Conservation (phyloP, 2,888 invertebrate genomes). For the Muscina levida region DNA sequence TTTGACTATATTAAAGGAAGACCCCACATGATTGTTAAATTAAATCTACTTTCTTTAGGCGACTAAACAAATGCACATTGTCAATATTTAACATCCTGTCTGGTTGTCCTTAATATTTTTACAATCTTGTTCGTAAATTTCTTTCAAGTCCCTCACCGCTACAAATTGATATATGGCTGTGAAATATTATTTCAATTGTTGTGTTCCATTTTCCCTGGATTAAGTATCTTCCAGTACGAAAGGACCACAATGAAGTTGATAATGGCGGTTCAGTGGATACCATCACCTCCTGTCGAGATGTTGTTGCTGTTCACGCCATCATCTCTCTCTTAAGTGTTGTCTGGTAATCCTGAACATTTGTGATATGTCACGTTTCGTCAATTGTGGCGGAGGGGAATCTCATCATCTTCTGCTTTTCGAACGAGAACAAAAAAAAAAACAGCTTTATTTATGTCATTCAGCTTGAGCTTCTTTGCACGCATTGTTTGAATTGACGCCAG, state of each 20-base stretch:
- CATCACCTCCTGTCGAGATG: background rate
- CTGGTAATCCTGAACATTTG: conserved; percentile 53
- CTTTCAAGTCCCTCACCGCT: no score
- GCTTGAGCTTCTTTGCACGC: background rate
- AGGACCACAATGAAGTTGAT: conserved; percentile 47
- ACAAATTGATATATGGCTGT: conserved; percentile 46
- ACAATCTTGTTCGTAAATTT: no score
- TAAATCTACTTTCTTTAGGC: no score
- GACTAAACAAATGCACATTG: no score
- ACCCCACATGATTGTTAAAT: no score
- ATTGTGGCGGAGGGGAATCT: conserved; percentile 43
- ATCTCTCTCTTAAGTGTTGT: conserved; percentile 10
- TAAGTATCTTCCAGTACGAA: background rate
- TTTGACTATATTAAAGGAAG: no score
- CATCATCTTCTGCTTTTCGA: background rate
- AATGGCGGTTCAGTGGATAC: background rate
- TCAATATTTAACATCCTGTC: no score
- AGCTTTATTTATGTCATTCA: conserved; percentile 9
- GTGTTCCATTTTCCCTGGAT: conserved; percentile 16
- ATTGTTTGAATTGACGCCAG: conserved; percentile 44
- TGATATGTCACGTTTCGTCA: conserved; percentile 61
- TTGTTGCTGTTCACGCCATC: background rate
- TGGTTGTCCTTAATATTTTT: no score
- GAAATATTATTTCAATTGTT: conserved; percentile 31
- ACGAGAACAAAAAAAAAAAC: no score